phyloP scores from a whole-genome alignment of 2,113 vertebrate species.

The Hemiprocne comata region DNA sequence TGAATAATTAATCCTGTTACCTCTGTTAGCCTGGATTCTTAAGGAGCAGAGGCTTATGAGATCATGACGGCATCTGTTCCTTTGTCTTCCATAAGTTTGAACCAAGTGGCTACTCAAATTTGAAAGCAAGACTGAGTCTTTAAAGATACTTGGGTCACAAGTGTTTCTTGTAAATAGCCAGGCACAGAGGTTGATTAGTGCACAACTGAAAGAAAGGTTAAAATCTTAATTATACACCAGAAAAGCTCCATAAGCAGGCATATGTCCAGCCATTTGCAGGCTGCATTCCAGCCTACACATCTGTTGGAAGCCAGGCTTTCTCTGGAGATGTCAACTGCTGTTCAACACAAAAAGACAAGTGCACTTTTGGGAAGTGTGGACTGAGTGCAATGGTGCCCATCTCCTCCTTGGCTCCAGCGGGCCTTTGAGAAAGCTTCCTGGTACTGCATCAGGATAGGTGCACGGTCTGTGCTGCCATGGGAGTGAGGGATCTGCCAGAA shows the following conservation, averaged over 20 bases:
- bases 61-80: background rate
- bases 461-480: background rate
- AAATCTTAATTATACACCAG: background rate
- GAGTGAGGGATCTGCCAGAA: background rate
- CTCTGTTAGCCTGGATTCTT: background rate
- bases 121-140: background rate
- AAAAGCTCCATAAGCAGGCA: background rate
- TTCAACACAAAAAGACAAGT: background rate
- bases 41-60: background rate
- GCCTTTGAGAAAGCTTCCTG: background rate
- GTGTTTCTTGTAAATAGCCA: background rate
- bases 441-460: background rate
- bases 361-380: background rate
- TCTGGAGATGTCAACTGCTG: conserved; percentile 1
- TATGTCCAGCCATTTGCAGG: background rate
- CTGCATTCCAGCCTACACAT: accelerated
- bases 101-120: background rate
- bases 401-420: accelerated
- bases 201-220: background rate
- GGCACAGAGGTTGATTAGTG: background rate
- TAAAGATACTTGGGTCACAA: background rate
- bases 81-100: background rate
- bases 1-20: background rate
- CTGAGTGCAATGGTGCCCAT: background rate
- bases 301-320: background rate